These are phyloP conservation scores for Metallyticus violacea DNA, from an alignment of 2,888 invertebrate genomes.

Conservation along the genomic window DNA sequence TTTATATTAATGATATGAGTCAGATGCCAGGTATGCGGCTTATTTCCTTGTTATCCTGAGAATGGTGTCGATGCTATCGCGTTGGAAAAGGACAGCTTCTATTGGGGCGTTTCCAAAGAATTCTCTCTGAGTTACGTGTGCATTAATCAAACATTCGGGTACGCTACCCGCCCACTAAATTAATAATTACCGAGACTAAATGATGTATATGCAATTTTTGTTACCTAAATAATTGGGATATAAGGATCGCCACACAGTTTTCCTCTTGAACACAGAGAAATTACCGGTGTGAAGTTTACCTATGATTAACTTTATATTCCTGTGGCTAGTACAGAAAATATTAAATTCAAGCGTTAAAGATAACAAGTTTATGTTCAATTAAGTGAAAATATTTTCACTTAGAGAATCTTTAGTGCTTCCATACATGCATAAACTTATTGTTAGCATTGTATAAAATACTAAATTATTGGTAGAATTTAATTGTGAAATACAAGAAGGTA, in stretches of 20 bases:
- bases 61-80: not conserved
- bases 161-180: not conserved
- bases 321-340: too few relatives aligned
- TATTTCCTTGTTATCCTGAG: not conserved
- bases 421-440: too few relatives aligned
- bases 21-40: not conserved
- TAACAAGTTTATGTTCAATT: too few relatives aligned
- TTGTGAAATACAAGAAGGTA: too few relatives aligned
- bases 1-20: not conserved
- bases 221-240: too few relatives aligned
- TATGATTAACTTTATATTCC: not conserved
- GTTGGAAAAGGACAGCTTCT: not conserved
- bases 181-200: not conserved
- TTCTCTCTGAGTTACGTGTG: not conserved
- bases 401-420: too few relatives aligned
- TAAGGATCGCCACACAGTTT: not conserved
- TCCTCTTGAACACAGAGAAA: too few relatives aligned
- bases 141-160: not conserved
- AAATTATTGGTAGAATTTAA: too few relatives aligned
- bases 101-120: not conserved
- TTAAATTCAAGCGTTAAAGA: too few relatives aligned
- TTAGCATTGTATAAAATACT: too few relatives aligned
- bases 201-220: not conserved
- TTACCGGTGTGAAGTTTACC: not conserved
- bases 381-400: too few relatives aligned